These are phyloP conservation scores for Cercopithecus mona DNA, from an alignment of 2,113 vertebrate genomes.

Conservation along the genomic window DNA sequence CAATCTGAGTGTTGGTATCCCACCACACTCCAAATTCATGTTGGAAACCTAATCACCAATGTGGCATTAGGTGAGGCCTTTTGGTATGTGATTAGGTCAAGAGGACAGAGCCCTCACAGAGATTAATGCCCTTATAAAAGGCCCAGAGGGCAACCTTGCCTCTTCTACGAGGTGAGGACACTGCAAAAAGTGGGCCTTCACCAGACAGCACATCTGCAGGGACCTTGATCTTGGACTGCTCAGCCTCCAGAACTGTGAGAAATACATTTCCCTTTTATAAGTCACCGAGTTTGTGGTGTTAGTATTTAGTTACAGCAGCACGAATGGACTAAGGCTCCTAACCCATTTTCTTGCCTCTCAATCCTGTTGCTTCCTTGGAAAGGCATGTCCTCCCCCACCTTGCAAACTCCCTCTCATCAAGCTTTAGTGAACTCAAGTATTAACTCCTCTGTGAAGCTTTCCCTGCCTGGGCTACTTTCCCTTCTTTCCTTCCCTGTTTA, in stretches of 20 bases:
- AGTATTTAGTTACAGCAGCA: background rate
- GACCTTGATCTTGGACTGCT: background rate
- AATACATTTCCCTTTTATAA: background rate
- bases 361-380: background rate
- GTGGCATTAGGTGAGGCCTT: no score
- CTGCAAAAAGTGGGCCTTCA: background rate
- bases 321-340: background rate
- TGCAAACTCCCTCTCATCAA: background rate
- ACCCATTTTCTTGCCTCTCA: background rate
- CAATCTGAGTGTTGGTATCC: background rate
- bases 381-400: background rate
- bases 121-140: background rate
- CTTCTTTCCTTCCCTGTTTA: background rate
- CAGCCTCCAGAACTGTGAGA: background rate
- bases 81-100: background rate
- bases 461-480: background rate
- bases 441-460: background rate
- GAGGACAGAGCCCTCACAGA: background rate
- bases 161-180: background rate
- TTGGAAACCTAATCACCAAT: background rate
- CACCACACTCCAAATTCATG: background rate
- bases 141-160: background rate
- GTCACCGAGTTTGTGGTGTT: background rate
- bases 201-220: background rate
- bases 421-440: background rate